Evolutionary conservation across 1,140 invertebrate genomes (phyloP).

Genomic region (Agrilus planipennis): DNA sequence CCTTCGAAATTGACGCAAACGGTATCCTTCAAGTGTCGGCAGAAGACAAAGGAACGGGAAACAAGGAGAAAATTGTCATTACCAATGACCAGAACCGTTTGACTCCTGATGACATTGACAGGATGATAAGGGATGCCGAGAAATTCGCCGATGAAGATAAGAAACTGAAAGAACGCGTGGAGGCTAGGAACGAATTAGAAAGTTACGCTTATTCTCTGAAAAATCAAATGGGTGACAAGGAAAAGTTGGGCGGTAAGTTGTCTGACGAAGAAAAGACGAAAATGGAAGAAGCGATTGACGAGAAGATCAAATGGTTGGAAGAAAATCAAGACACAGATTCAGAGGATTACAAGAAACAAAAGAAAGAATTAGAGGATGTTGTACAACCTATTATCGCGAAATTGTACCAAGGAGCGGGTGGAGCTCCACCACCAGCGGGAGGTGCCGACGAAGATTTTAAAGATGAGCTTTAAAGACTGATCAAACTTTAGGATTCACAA

Average conservation of each 20-base stretch:
- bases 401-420: constrained; percentile 79
- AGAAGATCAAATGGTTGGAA: constrained; percentile 97
- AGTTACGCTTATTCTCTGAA: constrained; percentile 97
- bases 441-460: constrained; percentile 74
- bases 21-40: constrained; percentile 87
- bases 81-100: constrained; percentile 96
- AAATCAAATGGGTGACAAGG: constrained; percentile 95
- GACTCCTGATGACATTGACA: constrained; percentile 94
- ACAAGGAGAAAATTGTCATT: constrained; percentile 97
- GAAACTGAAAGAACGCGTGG: constrained; percentile 92
- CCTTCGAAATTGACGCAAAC: constrained; percentile 98
- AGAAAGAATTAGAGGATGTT: constrained; percentile 92
- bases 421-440: constrained; percentile 53
- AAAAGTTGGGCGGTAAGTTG: constrained; percentile 91
- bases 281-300: constrained; percentile 92
- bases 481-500: constrained; percentile 8
- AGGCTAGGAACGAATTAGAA: constrained; percentile 90
- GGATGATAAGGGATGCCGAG: constrained; percentile 98
- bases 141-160: constrained; percentile 98
- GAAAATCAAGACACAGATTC: constrained; percentile 88
- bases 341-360: constrained; percentile 92
- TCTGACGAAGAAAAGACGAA: constrained; percentile 87
- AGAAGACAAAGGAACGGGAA: constrained; percentile 97
- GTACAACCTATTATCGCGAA: constrained; percentile 97
- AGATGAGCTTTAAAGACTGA: constrained; percentile 66